Evolutionary conservation across 2,113 vertebrate genomes (phyloP).

Genomic region (Thermophis baileyi): DNA sequence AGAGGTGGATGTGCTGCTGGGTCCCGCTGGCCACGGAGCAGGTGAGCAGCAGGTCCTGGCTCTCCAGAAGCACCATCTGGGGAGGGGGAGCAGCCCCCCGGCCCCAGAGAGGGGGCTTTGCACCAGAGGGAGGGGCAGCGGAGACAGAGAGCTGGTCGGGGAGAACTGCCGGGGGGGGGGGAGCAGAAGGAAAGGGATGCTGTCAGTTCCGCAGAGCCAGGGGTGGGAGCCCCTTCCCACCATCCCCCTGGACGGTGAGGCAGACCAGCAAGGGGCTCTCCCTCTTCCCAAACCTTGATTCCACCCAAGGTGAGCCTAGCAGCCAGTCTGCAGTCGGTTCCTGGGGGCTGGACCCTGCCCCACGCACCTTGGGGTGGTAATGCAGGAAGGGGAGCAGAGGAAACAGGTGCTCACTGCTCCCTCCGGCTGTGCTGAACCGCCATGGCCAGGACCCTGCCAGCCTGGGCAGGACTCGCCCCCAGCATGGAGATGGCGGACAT

Average conservation of each 20-base stretch:
- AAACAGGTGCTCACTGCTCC: neutral
- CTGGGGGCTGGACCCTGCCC: neutral
- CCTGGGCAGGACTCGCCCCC: too few relatives aligned
- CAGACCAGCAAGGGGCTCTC: neutral
- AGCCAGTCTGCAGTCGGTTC: neutral
- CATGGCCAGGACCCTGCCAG: neutral
- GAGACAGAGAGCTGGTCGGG: conserved; percentile 78
- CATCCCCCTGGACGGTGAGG: neutral
- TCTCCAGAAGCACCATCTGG: conserved; percentile 71
- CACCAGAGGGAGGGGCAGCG: conserved; percentile 27
- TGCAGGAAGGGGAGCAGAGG: neutral
- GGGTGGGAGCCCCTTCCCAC: neutral
- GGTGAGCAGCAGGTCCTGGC: conserved; percentile 75
- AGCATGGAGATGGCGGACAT: neutral
- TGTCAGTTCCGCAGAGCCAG: neutral
- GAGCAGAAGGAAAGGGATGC: neutral
- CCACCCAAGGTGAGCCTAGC: neutral
- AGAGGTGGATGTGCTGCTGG: conserved; percentile 81
- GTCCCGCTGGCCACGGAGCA: conserved; percentile 75
- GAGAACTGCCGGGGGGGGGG: conserved; percentile 69
- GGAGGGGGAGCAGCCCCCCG: conserved; percentile 23
- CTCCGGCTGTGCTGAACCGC: neutral
- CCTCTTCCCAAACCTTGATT: neutral
- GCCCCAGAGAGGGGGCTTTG: conserved; percentile 1
- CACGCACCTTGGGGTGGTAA: neutral